Evolutionary conservation across 2,888 invertebrate genomes (phyloP).

Genomic region (Lycia hirtaria): DNA sequence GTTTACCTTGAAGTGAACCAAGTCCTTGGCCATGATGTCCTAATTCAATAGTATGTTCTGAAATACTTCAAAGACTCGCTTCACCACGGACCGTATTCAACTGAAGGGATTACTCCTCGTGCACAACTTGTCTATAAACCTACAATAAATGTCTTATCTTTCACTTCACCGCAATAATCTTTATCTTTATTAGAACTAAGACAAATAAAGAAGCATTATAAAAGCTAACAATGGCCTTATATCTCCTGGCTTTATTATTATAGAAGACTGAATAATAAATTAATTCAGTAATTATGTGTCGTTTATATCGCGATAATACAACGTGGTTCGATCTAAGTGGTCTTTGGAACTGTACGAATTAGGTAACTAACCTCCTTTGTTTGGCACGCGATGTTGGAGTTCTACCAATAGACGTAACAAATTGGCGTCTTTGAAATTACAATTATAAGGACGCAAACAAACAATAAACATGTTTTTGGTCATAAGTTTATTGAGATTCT

Average conservation of each 20-base stretch:
- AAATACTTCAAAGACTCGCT: slow-evolving; percentile 46
- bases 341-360: slow-evolving; percentile 56
- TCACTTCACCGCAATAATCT: slow-evolving; percentile 64
- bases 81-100: slow-evolving; percentile 54
- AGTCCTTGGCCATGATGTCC: slow-evolving; percentile 59
- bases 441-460: neutral
- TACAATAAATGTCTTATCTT: slow-evolving; percentile 76
- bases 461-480: slow-evolving; percentile 1
- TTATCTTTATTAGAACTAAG: slow-evolving; percentile 74
- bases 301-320: slow-evolving; percentile 59
- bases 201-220: slow-evolving; percentile 56
- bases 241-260: slow-evolving; percentile 42
- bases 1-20: slow-evolving; percentile 64
- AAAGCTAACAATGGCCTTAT: slow-evolving; percentile 60
- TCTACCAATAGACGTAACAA: slow-evolving; percentile 58
- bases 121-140: slow-evolving; percentile 66
- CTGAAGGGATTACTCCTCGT: slow-evolving; percentile 56
- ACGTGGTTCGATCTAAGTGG: slow-evolving; percentile 53
- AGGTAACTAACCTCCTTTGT: slow-evolving; percentile 57
- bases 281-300: too few relatives aligned
- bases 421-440: neutral
- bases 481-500: slow-evolving; percentile 34
- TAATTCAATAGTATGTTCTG: slow-evolving; percentile 11
- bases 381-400: slow-evolving; percentile 72
- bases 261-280: slow-evolving; percentile 58